Evolutionary conservation across 2,113 vertebrate genomes (phyloP).

Genomic region (Chaetops frenatus): DNA sequence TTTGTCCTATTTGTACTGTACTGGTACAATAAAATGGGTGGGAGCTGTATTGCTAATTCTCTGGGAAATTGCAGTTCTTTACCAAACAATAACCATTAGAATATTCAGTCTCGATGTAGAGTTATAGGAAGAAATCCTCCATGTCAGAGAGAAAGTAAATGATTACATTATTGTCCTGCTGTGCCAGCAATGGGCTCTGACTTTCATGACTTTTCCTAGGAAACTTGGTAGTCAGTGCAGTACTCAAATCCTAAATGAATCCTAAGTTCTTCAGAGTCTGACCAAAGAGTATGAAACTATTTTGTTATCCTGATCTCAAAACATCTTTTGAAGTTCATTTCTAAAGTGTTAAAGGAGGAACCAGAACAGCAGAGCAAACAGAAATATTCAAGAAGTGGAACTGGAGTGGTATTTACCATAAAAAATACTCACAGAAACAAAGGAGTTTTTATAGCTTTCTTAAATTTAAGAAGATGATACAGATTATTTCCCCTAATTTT

Average conservation of each 20-base stretch:
- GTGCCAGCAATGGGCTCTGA: background rate
- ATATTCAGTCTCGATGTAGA: background rate
- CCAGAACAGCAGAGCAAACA: background rate
- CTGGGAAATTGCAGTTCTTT: background rate
- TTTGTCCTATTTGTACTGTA: background rate
- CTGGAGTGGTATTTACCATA: background rate
- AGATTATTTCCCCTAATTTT: background rate
- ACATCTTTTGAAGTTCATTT: background rate
- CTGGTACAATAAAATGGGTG: background rate
- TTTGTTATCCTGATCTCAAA: background rate
- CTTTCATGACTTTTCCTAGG: background rate
- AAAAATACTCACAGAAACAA: background rate
- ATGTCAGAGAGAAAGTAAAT: background rate
- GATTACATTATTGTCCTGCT: background rate
- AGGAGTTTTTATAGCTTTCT: background rate
- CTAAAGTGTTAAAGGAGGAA: conserved; percentile 13
- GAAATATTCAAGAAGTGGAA: conserved; percentile 40
- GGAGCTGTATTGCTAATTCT: background rate
- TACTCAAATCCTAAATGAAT: background rate
- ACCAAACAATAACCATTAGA: background rate
- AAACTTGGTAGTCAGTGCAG: background rate
- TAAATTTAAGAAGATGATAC: background rate
- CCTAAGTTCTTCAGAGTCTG: background rate
- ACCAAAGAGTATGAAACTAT: background rate
- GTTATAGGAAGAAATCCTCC: background rate